Evolutionary conservation across 2,113 vertebrate genomes (phyloP), one percentile per base, ranked within the genome.

Genomic region (Harpagus bidentatus): DNA sequence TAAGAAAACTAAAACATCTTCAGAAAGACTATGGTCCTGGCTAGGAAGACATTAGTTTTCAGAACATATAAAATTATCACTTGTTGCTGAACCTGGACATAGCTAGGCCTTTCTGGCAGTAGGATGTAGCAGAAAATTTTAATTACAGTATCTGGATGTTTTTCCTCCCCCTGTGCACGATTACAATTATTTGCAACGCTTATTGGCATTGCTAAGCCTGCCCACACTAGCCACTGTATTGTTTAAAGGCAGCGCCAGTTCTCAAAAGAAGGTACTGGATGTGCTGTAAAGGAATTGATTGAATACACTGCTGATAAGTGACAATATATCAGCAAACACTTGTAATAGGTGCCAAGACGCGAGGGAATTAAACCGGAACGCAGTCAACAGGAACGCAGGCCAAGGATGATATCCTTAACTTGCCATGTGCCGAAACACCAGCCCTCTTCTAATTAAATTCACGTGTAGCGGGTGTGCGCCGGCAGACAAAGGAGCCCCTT

Each of bases 271-370:
- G 43, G 76, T 4, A 28, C 50, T n/a, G 80, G 52, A 34, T 7
- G 59, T 26, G 55, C 71, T 36, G 48, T 9, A 40, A 80, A 31
- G 53, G 55, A 55, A 34, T 1, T 2, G 28, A 9, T 2, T 4
- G 59, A 42, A 59, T 1, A 11, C n/a, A 7, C 14, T 13, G 55
- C 90, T 26, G 59, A 1, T 42, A 66, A 53, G 76, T 3, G 80
- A 58, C 16, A n/a, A 23, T 2, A 1, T 3, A 63, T 11, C 45
- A 38, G 82, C n/a, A 19, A 55, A 32, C 59, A 11, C 43, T 3
- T 19, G 28, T 22, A 6, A 52, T 0, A 34, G 55, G 15, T 40
- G 86, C 47, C 67, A 28, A 15, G 32, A 3, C 2, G 36, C 0
- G 7, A 28, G 31, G 40, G 59, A 34, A 70, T 4, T 38, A 48